Evolutionary conservation across 2,888 invertebrate species (phyloP), one percentile per base, ranked within the genome.

Genomic region (Baronia brevicornis): DNA sequence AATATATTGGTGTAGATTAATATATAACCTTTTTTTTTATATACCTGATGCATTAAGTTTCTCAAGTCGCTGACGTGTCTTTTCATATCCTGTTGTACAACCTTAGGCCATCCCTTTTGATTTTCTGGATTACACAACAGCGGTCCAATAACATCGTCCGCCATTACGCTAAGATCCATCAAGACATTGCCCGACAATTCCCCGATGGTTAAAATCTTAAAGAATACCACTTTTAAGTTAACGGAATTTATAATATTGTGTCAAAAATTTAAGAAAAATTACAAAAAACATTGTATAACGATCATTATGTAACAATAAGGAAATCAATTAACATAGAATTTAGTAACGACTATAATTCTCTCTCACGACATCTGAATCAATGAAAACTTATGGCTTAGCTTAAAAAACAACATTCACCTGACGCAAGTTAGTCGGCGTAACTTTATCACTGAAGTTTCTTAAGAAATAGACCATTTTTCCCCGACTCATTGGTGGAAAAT

Each of bases 381-480:
- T n/a, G n/a, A n/a, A n/a, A n/a, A n/a, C n/a, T n/a, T n/a, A n/a
- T n/a, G n/a, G n/a, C n/a, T n/a, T n/a, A n/a, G n/a, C n/a, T n/a
- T n/a, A n/a, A n/a, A n/a, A n/a, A n/a, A n/a, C n/a, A 9, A 15
- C 17, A 37, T 36, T 39, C 53, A 74, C 80, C 64, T 65, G 39
- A 3, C 69, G 65, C 43, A 68, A 67, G 46, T 93, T 93, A 0
- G 82, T 72, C 36, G 75, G 86, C 0, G 89, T 89, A 4, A 96
- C 75, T 29, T 80, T 82, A 2, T 86, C 87, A 4, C 87, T 84
- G 3, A 68, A 56, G 43, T 87, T 89, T 48, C 93, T 90, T 14
- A 94, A 84, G 60, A 96, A 96, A 63, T 95, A 97, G 0, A 89
- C 82, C 29, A 89, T 84, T 74, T 94, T 94, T 5, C 87, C 82